Conservation (phyloP, 2,113 vertebrate species). For the Otis tarda region DNA sequence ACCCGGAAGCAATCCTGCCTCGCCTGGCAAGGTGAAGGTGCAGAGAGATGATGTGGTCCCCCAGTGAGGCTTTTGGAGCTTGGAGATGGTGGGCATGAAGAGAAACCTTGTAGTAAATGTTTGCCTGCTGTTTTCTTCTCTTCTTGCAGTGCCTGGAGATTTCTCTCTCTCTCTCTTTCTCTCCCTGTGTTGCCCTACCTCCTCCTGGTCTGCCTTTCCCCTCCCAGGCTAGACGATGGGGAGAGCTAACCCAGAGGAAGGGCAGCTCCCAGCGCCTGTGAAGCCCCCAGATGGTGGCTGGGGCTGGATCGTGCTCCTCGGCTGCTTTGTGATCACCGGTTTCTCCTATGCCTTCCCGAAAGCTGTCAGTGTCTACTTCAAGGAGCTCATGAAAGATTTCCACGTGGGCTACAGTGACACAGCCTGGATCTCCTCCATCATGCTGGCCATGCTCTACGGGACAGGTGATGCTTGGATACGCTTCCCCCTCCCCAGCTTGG, state of each 20-base stretch:
- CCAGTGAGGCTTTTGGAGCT: neutral
- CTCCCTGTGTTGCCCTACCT: neutral
- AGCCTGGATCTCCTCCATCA: constrained; percentile 84
- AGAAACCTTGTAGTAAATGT: neutral
- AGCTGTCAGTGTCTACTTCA: constrained; percentile 82
- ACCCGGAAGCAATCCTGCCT: neutral
- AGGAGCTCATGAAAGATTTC: constrained; percentile 79
- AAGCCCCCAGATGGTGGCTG: constrained; percentile 79
- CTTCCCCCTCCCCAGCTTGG: neutral
- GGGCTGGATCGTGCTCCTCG: constrained; percentile 76
- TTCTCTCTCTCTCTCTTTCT: neutral
- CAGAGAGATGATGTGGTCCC: neutral
- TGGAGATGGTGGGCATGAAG: neutral
- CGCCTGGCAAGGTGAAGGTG: neutral
- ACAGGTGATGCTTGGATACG: constrained; percentile 66
- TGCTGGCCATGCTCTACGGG: constrained; percentile 82
- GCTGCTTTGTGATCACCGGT: constrained; percentile 79
- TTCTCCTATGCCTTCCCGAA: constrained; percentile 83
- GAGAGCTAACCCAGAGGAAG: constrained; percentile 46
- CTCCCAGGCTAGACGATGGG: constrained; percentile 60
- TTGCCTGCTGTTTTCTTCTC: neutral
- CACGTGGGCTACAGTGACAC: constrained; percentile 81
- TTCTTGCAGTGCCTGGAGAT: neutral
- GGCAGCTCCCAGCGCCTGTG: constrained; percentile 14
- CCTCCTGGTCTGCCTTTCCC: neutral